Evolutionary conservation across 2,113 vertebrate species (phyloP).

Genomic region (Psittacula cyanocephala): DNA sequence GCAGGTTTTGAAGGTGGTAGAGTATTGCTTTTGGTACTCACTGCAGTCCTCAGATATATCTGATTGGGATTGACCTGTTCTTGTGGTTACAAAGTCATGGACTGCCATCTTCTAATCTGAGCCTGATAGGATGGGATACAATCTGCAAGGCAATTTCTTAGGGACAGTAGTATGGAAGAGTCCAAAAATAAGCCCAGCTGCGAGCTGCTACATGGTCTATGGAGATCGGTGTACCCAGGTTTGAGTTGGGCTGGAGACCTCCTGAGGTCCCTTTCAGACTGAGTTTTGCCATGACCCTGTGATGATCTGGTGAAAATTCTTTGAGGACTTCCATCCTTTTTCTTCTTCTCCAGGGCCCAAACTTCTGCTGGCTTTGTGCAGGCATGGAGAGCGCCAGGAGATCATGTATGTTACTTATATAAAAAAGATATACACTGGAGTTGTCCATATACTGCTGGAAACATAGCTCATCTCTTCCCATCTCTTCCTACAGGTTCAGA

Average conservation of each 20-base stretch:
- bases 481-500: neutral
- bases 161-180: rapidly evolving
- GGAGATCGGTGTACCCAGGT: rapidly evolving
- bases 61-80: neutral
- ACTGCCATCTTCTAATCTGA: neutral
- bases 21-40: neutral
- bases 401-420: neutral
- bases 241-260: neutral
- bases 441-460: neutral
- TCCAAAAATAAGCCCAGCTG: neutral
- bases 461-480: neutral
- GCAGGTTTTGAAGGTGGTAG: neutral
- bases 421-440: neutral
- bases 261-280: neutral
- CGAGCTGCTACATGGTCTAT: neutral
- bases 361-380: neutral
- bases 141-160: neutral
- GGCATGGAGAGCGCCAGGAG: neutral
- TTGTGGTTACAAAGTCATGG: neutral
- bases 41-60: neutral
- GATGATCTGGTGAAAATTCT: neutral
- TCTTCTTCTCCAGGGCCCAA: neutral
- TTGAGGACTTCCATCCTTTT: neutral
- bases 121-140: neutral
- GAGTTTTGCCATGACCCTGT: neutral